phyloP scores from a whole-genome alignment of 2,888 invertebrate genomes.

The Limnephilus lunatus region DNA sequence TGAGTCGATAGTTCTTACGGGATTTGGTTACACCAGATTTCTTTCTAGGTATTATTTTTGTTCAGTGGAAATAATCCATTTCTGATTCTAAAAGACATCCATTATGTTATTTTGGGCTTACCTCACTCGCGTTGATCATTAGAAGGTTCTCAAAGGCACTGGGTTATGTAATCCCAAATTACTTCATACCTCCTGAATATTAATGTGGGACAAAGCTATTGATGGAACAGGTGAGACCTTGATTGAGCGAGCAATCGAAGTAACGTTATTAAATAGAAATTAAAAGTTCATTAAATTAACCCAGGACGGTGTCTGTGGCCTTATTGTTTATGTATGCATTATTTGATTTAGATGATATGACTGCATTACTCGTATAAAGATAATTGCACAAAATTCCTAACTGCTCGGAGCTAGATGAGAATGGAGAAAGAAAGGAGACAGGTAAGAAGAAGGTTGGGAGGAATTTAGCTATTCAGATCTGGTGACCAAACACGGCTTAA shows the following conservation, averaged over 20 bases:
- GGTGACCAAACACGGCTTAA: no score
- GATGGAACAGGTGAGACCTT: not conserved
- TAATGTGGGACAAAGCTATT: not conserved
- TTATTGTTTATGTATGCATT: no score
- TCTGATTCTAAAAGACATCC: not conserved
- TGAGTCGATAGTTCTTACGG: not conserved
- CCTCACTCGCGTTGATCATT: not conserved
- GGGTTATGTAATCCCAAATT: not conserved
- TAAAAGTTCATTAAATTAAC: not conserved
- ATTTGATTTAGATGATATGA: no score
- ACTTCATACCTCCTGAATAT: not conserved
- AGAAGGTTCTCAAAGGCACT: constrained; percentile 2
- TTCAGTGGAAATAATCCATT: not conserved
- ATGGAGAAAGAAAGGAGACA: no score
- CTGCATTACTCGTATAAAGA: no score
- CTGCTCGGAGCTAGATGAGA: no score
- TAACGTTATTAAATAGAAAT: not conserved
- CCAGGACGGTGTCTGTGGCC: no score
- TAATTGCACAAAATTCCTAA: no score
- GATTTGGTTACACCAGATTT: not conserved
- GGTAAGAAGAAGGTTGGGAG: no score
- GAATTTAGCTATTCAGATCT: no score
- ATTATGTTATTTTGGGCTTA: not conserved
- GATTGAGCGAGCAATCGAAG: not conserved
- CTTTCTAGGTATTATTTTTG: not conserved